phyloP scores from a whole-genome alignment of 1,140 invertebrate species.

The Rhopalosiphum maidis region DNA sequence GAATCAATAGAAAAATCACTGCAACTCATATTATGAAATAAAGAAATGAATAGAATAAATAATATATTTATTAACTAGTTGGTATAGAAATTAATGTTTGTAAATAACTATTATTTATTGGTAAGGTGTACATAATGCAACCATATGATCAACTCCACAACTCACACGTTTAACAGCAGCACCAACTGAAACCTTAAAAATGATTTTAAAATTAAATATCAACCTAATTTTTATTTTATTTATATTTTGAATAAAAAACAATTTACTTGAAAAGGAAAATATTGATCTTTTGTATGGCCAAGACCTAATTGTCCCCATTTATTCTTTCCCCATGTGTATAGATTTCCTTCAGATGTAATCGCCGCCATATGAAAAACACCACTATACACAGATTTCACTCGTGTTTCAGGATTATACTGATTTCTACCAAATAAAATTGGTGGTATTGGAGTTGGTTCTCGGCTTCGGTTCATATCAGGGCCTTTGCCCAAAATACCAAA shows the following conservation, averaged over 20 bases:
- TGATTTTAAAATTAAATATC: conserved; percentile 56
- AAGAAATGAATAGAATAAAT: background rate
- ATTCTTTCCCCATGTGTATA: conserved; percentile 92
- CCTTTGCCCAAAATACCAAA: conserved; percentile 90
- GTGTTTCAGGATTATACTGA: conserved; percentile 75
- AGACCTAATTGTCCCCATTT: conserved; percentile 82
- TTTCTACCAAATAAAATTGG: conserved; percentile 83
- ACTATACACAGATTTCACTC: conserved; percentile 72
- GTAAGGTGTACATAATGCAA: conserved; percentile 64
- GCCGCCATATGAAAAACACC: conserved; percentile 84
- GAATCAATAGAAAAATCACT: conserved; percentile 4
- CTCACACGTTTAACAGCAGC: conserved; percentile 65
- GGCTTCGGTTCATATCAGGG: conserved; percentile 73
- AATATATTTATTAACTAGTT: conserved; percentile 20
- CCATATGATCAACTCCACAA: conserved; percentile 70
- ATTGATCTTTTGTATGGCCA: conserved; percentile 79
- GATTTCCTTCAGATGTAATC: conserved; percentile 77
- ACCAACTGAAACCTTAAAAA: conserved; percentile 65
- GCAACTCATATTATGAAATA: background rate
- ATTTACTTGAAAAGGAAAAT: conserved; percentile 84
- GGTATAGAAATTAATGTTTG: background rate
- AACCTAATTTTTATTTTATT: background rate
- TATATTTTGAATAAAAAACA: background rate
- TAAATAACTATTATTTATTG: conserved; percentile 39
- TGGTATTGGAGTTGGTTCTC: conserved; percentile 76